Base-by-base conservation (phyloP, 2,797 vertebrate species). In the Lates japonicus region DNA sequence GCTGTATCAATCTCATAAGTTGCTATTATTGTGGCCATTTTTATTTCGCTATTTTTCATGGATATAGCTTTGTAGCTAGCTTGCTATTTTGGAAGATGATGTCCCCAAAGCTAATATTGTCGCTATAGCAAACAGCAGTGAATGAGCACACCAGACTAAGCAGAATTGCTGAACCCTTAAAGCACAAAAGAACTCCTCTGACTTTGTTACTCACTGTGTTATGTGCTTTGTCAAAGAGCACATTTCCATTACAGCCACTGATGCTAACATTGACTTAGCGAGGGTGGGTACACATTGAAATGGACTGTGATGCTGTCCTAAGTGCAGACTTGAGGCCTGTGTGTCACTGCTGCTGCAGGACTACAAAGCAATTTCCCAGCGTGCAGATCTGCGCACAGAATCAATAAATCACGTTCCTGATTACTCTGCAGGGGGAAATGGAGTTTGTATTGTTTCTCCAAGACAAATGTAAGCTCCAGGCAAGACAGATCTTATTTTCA, bases 361-460 rank as follows among this genome's bases (percentile, higher is more conserved):
- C 87, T 85, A 84, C 86, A 85, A 92, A 94, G 92, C 93, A 94
- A 94, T 95, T 93, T 94, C 94, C 93, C 89, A 64, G 77, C 87
- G 84, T 84, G 85, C 79, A 90, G 88, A 91, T 93, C 83, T 68
- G 75, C n/a, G 73, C 82, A 57, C 84, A 49, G 74, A 91, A 95
- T 94, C 93, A 77, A 95, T 94, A 86, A 90, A 90, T 92, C 89
- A 91, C 89, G 85, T 84, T 90, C 89, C 91, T 92, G 94, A 94
- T 93, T 94, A 91, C 94, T 93, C 93, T 85, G 88, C 80, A 51
- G 91, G 88, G 85, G 93, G 89, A 95, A 93, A 94, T 94, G 85
- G 93, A 94, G 88, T 93, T 94, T 92, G 93, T 95, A 91, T 94
- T 95, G 93, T 94, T 95, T 95, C 90, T 92, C 79, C 54, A 87